Conservation (phyloP, 2,888 invertebrate genomes). For the Tuta absoluta region DNA sequence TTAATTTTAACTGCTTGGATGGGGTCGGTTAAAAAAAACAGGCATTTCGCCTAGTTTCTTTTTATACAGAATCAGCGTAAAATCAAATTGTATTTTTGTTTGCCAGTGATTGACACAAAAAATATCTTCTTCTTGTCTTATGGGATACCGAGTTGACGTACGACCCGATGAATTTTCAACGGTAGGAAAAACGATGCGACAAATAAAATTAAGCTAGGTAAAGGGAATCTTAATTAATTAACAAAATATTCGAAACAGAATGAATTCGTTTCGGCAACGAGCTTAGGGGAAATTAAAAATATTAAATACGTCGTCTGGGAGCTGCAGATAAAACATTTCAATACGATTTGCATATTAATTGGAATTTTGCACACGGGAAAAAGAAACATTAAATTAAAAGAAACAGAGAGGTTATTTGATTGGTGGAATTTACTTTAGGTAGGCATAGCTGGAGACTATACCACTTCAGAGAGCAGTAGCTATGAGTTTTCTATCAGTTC, state of each 20-base stretch:
- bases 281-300: slow-evolving; percentile 23
- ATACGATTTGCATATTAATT: slow-evolving; percentile 34
- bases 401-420: slow-evolving; percentile 7
- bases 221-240: slow-evolving; percentile 14
- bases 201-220: neutral
- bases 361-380: slow-evolving; percentile 24
- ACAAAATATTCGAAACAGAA: slow-evolving; percentile 16
- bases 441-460: too few species aligned
- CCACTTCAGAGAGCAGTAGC: too few species aligned
- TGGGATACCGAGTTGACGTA: too few species aligned
- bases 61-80: neutral
- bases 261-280: slow-evolving; percentile 14
- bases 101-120: too few species aligned
- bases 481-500: too few species aligned
- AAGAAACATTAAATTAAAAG: slow-evolving; percentile 22
- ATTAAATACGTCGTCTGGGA: slow-evolving; percentile 25
- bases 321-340: slow-evolving; percentile 31
- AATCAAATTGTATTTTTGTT: neutral
- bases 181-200: neutral
- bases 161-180: too few species aligned
- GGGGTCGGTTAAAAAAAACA: slow-evolving; percentile 31
- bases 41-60: neutral
- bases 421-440: neutral
- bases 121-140: too few species aligned
- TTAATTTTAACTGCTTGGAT: slow-evolving; percentile 55